phyloP scores from a whole-genome alignment of 2,888 invertebrate genomes.

The Frankliniella fusca region DNA sequence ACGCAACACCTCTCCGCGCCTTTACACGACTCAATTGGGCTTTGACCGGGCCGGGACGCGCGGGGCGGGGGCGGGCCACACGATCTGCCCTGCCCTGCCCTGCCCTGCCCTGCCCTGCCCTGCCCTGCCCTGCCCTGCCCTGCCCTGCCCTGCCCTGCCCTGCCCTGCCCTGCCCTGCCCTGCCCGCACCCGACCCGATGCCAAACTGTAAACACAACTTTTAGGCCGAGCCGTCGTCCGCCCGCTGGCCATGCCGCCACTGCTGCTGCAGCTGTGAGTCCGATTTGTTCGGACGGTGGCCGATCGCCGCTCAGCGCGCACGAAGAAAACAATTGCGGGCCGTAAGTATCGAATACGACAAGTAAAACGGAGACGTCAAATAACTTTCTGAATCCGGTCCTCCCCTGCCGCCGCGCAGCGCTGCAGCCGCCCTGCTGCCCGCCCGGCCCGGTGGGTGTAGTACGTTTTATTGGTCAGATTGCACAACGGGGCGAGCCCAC shows the following conservation, averaged over 20 bases:
- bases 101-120: too few species aligned
- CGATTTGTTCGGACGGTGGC: background rate
- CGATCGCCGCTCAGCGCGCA: background rate
- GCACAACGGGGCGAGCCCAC: background rate
- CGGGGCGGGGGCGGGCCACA: background rate
- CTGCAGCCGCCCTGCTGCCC: too few species aligned
- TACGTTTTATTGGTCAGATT: background rate
- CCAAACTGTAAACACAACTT: too few species aligned
- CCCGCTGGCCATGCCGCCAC: too few species aligned
- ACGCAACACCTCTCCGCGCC: background rate
- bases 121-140: too few species aligned
- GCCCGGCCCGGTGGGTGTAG: too few species aligned
- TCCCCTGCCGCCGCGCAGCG: background rate
- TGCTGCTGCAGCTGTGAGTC: too few species aligned
- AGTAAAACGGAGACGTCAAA: background rate
- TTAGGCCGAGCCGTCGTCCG: too few species aligned
- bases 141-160: too few species aligned
- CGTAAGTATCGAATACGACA: slow-evolving; percentile 1
- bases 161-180: too few species aligned
- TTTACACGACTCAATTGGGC: background rate
- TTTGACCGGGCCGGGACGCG: background rate
- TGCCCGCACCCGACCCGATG: too few species aligned
- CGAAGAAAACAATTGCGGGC: background rate
- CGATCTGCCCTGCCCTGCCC: too few species aligned
- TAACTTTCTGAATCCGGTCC: background rate